A percentile compares a stretch with the other conserved stretches of the same genome.
Evolutionary conservation across 1,140 invertebrate species (phyloP).

Genomic region (Colletes latitarsis): DNA sequence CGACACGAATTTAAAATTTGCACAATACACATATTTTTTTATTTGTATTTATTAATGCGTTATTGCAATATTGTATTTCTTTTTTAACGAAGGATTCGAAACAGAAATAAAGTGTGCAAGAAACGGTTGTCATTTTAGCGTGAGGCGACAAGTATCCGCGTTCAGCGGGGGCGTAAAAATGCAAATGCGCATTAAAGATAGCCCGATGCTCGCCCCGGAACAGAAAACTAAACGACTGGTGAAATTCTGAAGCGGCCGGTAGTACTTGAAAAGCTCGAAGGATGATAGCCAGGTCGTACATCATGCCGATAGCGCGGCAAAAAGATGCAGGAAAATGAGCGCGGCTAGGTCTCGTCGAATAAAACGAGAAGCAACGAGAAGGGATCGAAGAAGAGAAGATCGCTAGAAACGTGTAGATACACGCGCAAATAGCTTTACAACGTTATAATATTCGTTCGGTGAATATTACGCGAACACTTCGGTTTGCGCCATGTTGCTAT

Average conservation of each 20-base stretch:
- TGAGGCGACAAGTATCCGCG: not conserved
- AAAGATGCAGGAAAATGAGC: constrained; percentile 25
- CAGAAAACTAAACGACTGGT: constrained; percentile 21
- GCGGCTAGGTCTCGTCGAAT: constrained; percentile 7
- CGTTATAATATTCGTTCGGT: constrained; percentile 32
- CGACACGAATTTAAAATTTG: too few species aligned
- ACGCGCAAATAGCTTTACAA: not conserved
- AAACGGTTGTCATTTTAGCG: constrained; percentile 10
- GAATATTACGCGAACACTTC: constrained; percentile 30
- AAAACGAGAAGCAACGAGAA: constrained; percentile 5
- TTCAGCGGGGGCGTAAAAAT: constrained; percentile 11
- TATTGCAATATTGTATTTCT: not conserved
- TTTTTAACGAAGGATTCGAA: constrained; percentile 5
- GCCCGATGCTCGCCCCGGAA: not conserved
- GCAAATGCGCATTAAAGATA: constrained; percentile 34
- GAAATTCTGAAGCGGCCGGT: constrained; percentile 28
- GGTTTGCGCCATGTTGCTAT: not conserved
- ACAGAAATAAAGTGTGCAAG: not conserved
- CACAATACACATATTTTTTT: too few species aligned
- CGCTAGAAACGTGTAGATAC: not conserved
- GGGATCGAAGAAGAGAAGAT: not conserved
- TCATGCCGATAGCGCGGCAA: constrained; percentile 43
- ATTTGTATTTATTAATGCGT: too few species aligned
- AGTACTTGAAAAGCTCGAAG: constrained; percentile 23
- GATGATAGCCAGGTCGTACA: constrained; percentile 42